phyloP scores from a whole-genome alignment of 1,140 invertebrate species.

The Helicorthomorpha holstii region DNA sequence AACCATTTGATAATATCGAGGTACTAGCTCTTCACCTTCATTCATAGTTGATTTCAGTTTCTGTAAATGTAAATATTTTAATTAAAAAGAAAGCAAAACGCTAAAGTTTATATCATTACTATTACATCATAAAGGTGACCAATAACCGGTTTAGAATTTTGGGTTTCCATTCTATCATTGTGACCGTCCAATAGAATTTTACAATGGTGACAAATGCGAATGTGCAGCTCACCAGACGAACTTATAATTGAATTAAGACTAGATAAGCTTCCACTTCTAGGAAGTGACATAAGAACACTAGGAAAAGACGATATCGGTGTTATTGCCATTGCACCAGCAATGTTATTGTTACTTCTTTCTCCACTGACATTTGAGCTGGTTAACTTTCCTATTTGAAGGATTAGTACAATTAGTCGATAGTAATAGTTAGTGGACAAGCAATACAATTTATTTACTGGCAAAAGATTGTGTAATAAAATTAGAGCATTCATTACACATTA shows the following conservation, averaged over 20 bases:
- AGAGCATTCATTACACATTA: conserved; percentile 89
- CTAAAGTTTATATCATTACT: not conserved
- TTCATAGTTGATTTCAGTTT: not conserved
- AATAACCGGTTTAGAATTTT: conserved; percentile 57
- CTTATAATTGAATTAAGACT: conserved; percentile 26
- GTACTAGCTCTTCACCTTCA: too few relatives aligned
- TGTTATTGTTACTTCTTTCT: too few relatives aligned
- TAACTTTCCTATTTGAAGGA: too few relatives aligned
- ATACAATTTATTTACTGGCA: conserved; percentile 40
- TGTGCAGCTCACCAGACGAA: conserved; percentile 39
- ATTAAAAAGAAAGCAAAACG: not conserved
- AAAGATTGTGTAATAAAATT: conserved; percentile 62
- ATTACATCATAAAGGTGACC: conserved; percentile 57
- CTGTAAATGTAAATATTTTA: not conserved
- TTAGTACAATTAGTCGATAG: not conserved
- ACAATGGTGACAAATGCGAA: conserved; percentile 70
- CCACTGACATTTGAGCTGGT: too few relatives aligned
- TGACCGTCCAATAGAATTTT: conserved; percentile 56
- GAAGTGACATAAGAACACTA: not conserved
- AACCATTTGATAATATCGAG: too few relatives aligned
- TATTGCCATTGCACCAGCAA: not conserved
- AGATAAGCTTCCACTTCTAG: conserved; percentile 19
- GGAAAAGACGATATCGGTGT: not conserved
- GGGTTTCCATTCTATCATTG: conserved; percentile 58
- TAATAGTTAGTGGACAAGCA: not conserved